Base-by-base conservation (phyloP, 2,888 invertebrate genomes). In the Drosophila subquinaria region DNA sequence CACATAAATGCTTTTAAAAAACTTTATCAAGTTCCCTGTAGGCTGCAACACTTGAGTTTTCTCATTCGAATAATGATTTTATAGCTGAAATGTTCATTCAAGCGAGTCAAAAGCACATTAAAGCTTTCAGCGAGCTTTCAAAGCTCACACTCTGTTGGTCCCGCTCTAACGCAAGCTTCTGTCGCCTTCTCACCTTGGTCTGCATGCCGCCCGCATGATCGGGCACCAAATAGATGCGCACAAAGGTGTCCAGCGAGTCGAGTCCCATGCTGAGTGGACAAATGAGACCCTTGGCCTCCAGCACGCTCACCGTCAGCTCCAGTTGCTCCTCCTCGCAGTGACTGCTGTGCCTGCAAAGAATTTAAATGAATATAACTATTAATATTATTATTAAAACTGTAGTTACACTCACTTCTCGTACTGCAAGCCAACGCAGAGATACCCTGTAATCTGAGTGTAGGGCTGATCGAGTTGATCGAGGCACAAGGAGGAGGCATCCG, bases 371-470 rank as follows among this genome's bases (percentile, higher is more conserved):
- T 8, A 30, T 30, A 8, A 30, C 5, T 2, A 30, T 30, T 30
- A 30, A 8, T 8, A 30, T 30, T 30, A 30, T 8, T 8, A 30
- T 2, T 30, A 30, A 30, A 30, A 30, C 1, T 30, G 30, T 30
- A 8, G 23, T 27, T 20, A 3, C n/a, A 84, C 93, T 93, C 92
- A 96, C 95, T 95, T 95, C 92, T 97, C 96, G 89, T 96, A 96
- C 90, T 97, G 96, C 56, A 97, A 93, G 10, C 96, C 96, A 73
- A 97, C 94, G 91, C 96, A 96, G 8, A 97, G 92, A 90, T 96
- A 95, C 5, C 97, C 97, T 1, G 96, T 96, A 65, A 95, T 93
- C 73, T 95, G 95, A 10, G 95, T 94, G 82, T 94, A 94, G 9
- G 95, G 94, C 86, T 95, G 95, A 81, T 96, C 96, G 50, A 96